Base-by-base conservation (phyloP, 2,113 vertebrate genomes). In the Nothoprocta pentlandii region DNA sequence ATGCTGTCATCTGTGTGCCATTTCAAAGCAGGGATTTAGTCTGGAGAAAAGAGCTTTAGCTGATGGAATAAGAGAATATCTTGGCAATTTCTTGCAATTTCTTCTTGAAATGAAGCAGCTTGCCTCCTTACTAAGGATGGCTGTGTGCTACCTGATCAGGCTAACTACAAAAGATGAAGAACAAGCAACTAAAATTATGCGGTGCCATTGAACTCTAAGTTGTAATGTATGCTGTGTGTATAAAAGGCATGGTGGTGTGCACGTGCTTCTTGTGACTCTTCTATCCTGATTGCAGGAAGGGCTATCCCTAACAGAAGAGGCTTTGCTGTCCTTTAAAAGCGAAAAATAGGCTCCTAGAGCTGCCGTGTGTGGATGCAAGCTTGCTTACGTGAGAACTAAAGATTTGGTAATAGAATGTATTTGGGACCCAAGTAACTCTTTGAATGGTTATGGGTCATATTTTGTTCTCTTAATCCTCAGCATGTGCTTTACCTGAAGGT, bases 1-100 rank as follows among this genome's bases (percentile, higher is more conserved):
- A 94, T 91, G 87, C 82, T 96, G 95, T 95, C 94, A 82, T 89
- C 63, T 93, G 49, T 81, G 87, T 89, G 94, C 82, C 54, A 66
- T 96, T 94, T 84, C 82, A 82, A 82, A 89, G 92, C 67, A 85
- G 80, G 64, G 39, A 81, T 6, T 78, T 51, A 81, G 69, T 63
- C 69, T 92, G 82, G 89, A 93, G 92, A 93, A 77, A 66, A 62
- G 58, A 73, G 49, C 56, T 88, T 89, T 53, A 88, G 76, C 13
- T 93, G 78, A 70, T 90, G 42, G 91, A 66, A 13, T 70, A 75
- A 83, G 49, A 22, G 44, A 77, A 58, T 0, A 8, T 15, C 39
- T 17, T 68, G 58, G 76, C 61, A 88, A 88, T 95, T 92, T 80
- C 70, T 93, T 86, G 73, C 61, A 88, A 88, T 95, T 92, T 83